Evolutionary conservation across 2,797 vertebrate genomes (phyloP).

Genomic region (Enteromius paludinosus): DNA sequence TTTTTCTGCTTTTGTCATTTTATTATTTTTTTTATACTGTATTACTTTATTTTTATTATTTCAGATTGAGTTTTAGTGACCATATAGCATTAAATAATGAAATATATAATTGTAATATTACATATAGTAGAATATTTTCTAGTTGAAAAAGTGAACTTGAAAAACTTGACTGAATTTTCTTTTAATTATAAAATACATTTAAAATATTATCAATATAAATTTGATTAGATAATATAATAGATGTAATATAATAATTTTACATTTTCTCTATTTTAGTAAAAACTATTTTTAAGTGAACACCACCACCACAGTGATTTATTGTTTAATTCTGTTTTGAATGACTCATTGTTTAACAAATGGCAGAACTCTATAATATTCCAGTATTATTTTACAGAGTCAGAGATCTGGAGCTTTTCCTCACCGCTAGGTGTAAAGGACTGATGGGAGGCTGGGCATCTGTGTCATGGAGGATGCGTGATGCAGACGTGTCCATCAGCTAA

Average conservation of each 20-base stretch:
- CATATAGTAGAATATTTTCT: too few relatives aligned
- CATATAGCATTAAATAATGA: neutral
- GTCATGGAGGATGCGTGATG: conserved; percentile 93
- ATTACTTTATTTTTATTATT: too few relatives aligned
- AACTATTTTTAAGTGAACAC: neutral
- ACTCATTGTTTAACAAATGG: too few relatives aligned
- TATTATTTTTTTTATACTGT: neutral
- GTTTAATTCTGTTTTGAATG: neutral
- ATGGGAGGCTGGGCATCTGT: conserved; percentile 90
- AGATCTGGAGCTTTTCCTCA: conserved; percentile 77
- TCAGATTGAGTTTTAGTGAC: neutral
- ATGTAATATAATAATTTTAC: too few relatives aligned
- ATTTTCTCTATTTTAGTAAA: neutral
- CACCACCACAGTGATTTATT: neutral
- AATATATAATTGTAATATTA: neutral
- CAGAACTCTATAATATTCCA: too few relatives aligned
- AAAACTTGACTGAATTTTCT: too few relatives aligned
- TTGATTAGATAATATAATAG: too few relatives aligned
- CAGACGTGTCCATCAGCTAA: conserved; percentile 97
- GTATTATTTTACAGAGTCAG: neutral
- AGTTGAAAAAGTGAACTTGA: too few relatives aligned
- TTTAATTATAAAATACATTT: neutral
- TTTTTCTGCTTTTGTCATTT: neutral
- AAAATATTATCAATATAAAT: too few relatives aligned
- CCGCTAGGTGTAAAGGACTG: conserved; percentile 96